Base-by-base conservation (phyloP, 2,113 vertebrate species). In the Paracanthobrama guichenoti region DNA sequence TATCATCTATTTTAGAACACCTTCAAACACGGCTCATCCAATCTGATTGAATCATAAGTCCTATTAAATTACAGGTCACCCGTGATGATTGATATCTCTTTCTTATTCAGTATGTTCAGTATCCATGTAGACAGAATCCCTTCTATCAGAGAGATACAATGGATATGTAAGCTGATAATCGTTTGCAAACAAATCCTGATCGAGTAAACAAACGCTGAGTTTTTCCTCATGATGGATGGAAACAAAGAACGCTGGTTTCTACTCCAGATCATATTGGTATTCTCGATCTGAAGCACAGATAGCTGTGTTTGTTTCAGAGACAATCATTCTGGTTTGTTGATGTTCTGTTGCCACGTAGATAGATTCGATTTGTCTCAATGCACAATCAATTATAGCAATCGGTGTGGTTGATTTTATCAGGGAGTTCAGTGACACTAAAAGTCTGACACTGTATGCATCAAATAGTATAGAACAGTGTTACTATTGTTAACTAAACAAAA, bases 351-450 rank as follows among this genome's bases (percentile, higher is more conserved):
- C 71, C 26, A 0, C 39, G 6, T 20, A 67, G 55, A 71, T 10
- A 1, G 80, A 81, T 87, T 86, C 89, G 81, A 90, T 88, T 90
- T 86, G 84, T 84, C 66, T 66, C 84, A 80, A 24, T 89, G 88
- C 90, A 90, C 88, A 91, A 93, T 93, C 91, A 88, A 91, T 93
- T 90, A 88, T 86, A 86, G 90, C 91, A 89, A 92, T 81, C 24
- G 83, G 42, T 87, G 81, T 76, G 84, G n/a, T 31, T 53, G 73
- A 26, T 75, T 84, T 79, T 85, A 59, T 46, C 74, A 86, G 69
- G 81, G 78, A 71, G 84, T 46, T 26, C 42, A 91, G 89, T 86
- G 83, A 87, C 88, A 91, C 91, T 91, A 87, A 87, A 79, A 83
- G 24, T 53, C 46, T 16, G 31, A 14, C n/a, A 48, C 13, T 66